Base-by-base conservation (phyloP, 35 echinoderm and acorn worm species). In the Amphiura filiformis region DNA sequence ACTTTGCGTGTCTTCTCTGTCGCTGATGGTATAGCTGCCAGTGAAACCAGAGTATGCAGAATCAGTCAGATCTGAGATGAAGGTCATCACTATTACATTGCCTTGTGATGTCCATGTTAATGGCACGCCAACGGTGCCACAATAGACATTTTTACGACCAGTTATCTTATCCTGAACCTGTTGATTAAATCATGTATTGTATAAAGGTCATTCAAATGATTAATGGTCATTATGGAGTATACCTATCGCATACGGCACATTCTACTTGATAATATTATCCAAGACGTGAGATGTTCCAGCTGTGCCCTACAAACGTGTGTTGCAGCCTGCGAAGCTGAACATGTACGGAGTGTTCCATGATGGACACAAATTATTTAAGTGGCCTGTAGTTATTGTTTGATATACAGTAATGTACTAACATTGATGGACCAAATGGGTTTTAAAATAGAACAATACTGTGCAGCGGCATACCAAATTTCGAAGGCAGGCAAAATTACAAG, bases 21-120 rank as follows among this genome's bases (percentile, higher is more conserved):
- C 76, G 34, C 90, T 41, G 12, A 49, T 57, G 20, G 39, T 34
- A 38, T 81, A 93, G 0, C 34, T 47, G 0, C 81, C 92, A 15
- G 39, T 15, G 41, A 85, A 93, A 12, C 92, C 92, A 28, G 81
- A 56, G 39, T 35, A 89, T 31, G 31, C 38, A 4, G 61, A 70
- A 30, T 70, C 2, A n/a, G 28, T 23, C 2, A 70, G 28, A 23
- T 93, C 87, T 20, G 87, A 90, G 37, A 75, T 26, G 47, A 93
- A 93, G 39, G 65, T 89, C 56, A 85, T 47, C 35, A 93, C 85
- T n/a, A 90, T 87, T 0, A 93, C 82, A 20, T 93, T 93, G 83
- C 80, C 80, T 17, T 86, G 36, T 0, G 92, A 93, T 22, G 31
- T 75, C 92, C 92, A 93, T 0, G 22, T 82, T 31, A 93, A 80